Conservation (phyloP, 2,113 vertebrate genomes). For the Forbesichthys agassizii region DNA sequence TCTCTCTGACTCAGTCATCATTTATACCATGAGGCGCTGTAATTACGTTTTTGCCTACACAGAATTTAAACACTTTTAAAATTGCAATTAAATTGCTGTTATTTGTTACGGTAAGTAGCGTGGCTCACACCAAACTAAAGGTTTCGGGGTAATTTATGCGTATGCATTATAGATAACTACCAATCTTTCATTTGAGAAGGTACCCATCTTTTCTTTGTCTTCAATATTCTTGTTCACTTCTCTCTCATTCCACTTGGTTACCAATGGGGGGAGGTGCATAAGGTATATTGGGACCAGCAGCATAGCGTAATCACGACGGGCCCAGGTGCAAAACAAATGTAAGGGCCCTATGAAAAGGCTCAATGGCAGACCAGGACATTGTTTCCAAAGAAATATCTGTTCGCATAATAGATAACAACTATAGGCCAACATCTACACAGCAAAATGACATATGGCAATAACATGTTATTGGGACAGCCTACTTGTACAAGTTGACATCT, state of each 20-base stretch:
- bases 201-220: neutral
- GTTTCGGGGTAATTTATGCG: neutral
- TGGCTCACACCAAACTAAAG: neutral
- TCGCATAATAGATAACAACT: no score
- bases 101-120: neutral
- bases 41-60: neutral
- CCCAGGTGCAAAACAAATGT: no score
- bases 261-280: conserved; percentile 30
- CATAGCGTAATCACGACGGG: no score
- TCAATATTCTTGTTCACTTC: neutral
- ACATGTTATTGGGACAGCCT: no score
- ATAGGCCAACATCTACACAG: no score
- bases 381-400: no score
- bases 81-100: neutral
- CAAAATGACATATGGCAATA: no score
- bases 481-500: no score
- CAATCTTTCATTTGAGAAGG: neutral
- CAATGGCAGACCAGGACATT: no score
- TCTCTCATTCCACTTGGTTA: conserved; percentile 28
- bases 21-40: neutral
- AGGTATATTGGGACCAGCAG: conserved; percentile 61
- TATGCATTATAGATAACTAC: neutral
- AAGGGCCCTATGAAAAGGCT: no score
- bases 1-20: neutral
- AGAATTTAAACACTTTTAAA: neutral